Evolutionary conservation across 2,797 vertebrate species (phyloP), one percentile per base, ranked within the genome.

Genomic region (Lophotriccus pileatus): DNA sequence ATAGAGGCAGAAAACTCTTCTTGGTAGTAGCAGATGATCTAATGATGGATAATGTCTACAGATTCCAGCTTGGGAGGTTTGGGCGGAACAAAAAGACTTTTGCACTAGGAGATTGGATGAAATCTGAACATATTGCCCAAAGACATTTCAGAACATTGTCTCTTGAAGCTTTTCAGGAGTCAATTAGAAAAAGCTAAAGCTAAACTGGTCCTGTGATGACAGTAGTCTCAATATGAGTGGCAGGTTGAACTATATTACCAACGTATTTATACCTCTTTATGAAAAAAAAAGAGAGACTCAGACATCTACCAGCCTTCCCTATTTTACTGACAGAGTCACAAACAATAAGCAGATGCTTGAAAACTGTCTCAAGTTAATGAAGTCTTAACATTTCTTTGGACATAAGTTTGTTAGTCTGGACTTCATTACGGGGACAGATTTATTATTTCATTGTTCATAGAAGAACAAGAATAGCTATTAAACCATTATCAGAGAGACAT

Each of bases 381-480:
- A 60, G 9, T 32, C 37, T 82, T 88, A 79, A 75, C 9, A 25
- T 49, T 66, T 86, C 16, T 85, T 43, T 59, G 18, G 92, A 64
- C 12, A 72, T 46, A 87, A 43, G 12, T 52, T 78, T 52, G 3
- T 72, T 74, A 58, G 27, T 77, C 64, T 93, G 62, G 16, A 60
- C 81, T 95, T 85, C 39, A 75, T 84, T 91, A 68, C 12, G 37
- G 30, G 15, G n/a, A 19, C 21, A 70, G n/a, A 53, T 77, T 93
- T 82, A 90, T 89, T 93, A 56, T 80, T 77, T 85, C 25, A 78
- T 78, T 83, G 34, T 90, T 46, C 34, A 49, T 4, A 46, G 55
- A 59, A n/a, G 34, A 85, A 39, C 27, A 77, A 68, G 21, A 64
- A 43, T 58, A 91, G 43, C 8, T 85, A 23, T 37, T 75, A 25